Percentiles rank a stretch among this genome's conserved stretches.
Evolutionary conservation across 2,113 vertebrate species (phyloP).

Genomic region (Esox niger): DNA sequence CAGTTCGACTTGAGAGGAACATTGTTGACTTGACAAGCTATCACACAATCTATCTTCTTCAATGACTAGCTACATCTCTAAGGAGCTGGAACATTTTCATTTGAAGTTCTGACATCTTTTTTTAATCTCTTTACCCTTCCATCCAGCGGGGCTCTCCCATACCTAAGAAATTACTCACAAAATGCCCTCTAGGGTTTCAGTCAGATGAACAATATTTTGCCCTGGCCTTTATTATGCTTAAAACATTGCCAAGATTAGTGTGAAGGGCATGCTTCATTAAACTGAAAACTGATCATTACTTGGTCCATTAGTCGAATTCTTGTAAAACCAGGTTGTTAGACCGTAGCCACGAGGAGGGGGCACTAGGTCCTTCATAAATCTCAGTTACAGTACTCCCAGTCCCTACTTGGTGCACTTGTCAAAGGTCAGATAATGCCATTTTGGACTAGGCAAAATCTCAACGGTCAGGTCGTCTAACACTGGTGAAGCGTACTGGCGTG

Average conservation of each 20-base stretch:
- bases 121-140: slow-evolving; percentile 17
- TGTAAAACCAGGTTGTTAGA: slow-evolving; percentile 40
- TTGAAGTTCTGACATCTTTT: slow-evolving; percentile 10
- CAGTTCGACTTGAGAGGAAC: slow-evolving; percentile 5
- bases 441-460: background rate
- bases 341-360: background rate
- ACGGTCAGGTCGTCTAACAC: slow-evolving; percentile 17
- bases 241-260: slow-evolving; percentile 15
- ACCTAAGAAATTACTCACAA: slow-evolving; percentile 18
- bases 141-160: slow-evolving; percentile 7
- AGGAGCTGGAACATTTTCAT: slow-evolving; percentile 16
- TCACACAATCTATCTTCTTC: slow-evolving; percentile 13
- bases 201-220: background rate
- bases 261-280: slow-evolving; percentile 8
- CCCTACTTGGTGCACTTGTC: no score
- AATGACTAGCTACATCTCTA: slow-evolving; percentile 2
- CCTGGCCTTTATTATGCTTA: slow-evolving; percentile 17
- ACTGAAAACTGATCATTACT: slow-evolving; percentile 43
- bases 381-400: no score
- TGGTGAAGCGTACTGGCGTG: slow-evolving; percentile 16
- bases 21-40: slow-evolving; percentile 14
- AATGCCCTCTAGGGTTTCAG: slow-evolving; percentile 10
- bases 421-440: no score
- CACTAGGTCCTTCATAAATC: slow-evolving; percentile 17
- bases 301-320: slow-evolving; percentile 45